Conservation (phyloP, 2,797 vertebrate genomes). For the Columba guinea region DNA sequence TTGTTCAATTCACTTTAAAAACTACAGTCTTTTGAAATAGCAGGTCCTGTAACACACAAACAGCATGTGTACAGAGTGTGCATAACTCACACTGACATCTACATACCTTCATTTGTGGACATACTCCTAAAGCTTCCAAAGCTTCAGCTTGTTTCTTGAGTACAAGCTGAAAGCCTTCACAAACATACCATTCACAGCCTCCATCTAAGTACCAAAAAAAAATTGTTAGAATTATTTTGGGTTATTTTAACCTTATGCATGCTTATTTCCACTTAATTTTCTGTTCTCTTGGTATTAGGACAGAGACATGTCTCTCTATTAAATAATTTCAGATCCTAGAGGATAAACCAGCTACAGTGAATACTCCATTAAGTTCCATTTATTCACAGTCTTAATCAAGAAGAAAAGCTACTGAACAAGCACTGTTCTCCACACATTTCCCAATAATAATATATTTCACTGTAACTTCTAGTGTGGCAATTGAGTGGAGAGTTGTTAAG, state of each 20-base stretch:
- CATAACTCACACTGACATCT: not conserved
- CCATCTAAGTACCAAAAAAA: conserved; percentile 67
- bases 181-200: conserved; percentile 84
- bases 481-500: not conserved
- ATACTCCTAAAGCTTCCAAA: conserved; percentile 83
- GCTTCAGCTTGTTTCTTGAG: conserved; percentile 88
- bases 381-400: not conserved
- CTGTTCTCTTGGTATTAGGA: not conserved
- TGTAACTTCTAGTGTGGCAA: not conserved
- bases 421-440: not conserved
- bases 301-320: not conserved
- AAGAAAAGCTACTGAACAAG: conserved; percentile 16
- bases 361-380: not conserved
- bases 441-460: not conserved
- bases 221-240: not conserved
- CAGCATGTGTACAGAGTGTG: fast-evolving
- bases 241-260: not conserved
- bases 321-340: not conserved
- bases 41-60: not conserved
- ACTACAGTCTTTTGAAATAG: not conserved
- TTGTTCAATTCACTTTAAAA: not conserved
- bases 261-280: not conserved
- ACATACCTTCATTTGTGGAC: conserved; percentile 83
- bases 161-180: conserved; percentile 93
- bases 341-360: not conserved